Evolutionary conservation across 2,888 invertebrate genomes (phyloP).

Genomic region (Pocota personata): DNA sequence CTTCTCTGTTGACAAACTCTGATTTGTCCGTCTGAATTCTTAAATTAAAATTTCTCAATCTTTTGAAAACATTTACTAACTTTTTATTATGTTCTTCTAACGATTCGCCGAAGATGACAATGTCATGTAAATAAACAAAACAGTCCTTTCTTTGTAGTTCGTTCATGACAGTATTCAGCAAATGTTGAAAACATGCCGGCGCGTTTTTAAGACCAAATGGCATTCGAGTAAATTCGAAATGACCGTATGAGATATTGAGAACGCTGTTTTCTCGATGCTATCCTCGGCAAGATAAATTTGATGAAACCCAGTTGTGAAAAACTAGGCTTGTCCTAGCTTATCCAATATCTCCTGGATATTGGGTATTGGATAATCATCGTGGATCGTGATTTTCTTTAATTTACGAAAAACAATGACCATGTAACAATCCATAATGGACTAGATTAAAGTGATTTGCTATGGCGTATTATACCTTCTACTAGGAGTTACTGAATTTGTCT

Average conservation of each 20-base stretch:
- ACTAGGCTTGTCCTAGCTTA: too few species aligned
- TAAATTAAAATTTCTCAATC: background rate
- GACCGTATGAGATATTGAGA: too few species aligned
- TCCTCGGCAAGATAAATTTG: too few species aligned
- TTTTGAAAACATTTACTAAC: background rate
- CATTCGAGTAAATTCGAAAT: background rate
- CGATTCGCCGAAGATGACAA: background rate
- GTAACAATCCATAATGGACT: background rate
- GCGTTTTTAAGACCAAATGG: background rate
- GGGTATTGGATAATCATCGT: background rate
- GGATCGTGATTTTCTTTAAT: background rate
- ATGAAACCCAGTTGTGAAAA: too few species aligned
- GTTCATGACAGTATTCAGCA: background rate
- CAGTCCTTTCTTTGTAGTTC: too few species aligned
- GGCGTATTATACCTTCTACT: too few species aligned
- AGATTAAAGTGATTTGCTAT: background rate
- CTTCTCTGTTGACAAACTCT: background rate
- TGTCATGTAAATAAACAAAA: background rate
- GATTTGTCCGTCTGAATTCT: background rate
- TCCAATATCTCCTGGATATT: background rate
- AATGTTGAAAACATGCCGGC: background rate
- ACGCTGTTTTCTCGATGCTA: too few species aligned
- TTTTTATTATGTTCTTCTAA: background rate
- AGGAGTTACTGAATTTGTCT: too few species aligned
- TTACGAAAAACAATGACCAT: background rate